Evolutionary conservation across 2,113 vertebrate species (phyloP), one percentile per base, ranked within the genome.

Genomic region (Larimichthys polyactis): DNA sequence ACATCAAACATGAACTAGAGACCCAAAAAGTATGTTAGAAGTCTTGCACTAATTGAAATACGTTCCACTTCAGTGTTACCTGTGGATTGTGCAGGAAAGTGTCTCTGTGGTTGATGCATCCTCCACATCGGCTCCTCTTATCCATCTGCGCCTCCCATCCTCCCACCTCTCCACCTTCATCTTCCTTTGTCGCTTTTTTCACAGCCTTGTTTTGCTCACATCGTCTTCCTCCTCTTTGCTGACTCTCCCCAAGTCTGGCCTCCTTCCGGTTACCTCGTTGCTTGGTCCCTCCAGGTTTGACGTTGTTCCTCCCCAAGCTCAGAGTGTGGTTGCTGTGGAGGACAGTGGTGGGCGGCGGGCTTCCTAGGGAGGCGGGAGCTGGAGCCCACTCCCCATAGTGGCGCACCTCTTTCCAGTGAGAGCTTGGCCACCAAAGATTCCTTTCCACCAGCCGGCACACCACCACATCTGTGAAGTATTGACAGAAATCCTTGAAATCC

Each of bases 1-100:
- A 96, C 80, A 66, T 95, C 94, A 72, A 96, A 96, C 92, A 95
- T 92, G 77, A 96, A 96, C 96, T 96, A 51, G 58, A 20, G 64
- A 15, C 22, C 17, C 10, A 69, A 14, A 69, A 24, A 63, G 32
- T 46, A 27, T 20, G 49, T 54, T 67, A 55, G n/a, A 10, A 5
- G 11, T 55, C 1, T 43, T 7, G 24, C 20, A 52, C 12, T 55
- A 44, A 14, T 63, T 17, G 11, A 60, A 29, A 43, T 11, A 24
- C 9, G 48, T 3, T 71, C 0, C 48, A 17, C 14, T 11, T 46
- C 2, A 20, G 27, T 10, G 49, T 69, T 84, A 96, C 96, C 95
- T 96, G 96, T 27, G 96, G 96, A 71, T 97, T 97, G 91, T 94
- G 89, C 62, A 97, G 92, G 91, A 96, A 96, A 10, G 95, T 96